These are phyloP conservation scores for Drymodes brunneopygia DNA, from an alignment of 2,113 vertebrate genomes.

Conservation along the genomic window DNA sequence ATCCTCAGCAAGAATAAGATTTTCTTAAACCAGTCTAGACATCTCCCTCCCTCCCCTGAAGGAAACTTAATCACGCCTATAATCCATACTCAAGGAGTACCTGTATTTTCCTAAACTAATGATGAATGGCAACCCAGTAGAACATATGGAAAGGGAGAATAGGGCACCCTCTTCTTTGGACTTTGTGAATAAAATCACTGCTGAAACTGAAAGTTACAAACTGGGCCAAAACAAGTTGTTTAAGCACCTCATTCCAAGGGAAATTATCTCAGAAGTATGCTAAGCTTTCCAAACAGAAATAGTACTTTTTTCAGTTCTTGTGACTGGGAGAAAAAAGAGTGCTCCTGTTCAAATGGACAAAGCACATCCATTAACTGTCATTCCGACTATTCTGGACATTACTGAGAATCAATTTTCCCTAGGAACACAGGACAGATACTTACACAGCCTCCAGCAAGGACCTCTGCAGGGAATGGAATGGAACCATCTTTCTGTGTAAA, in stretches of 20 bases:
- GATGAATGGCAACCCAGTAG: background rate
- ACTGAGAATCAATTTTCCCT: background rate
- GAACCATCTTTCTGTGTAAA: conserved; percentile 85
- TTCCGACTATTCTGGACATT: background rate
- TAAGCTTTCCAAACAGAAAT: background rate
- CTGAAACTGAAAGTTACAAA: background rate
- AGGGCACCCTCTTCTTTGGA: background rate
- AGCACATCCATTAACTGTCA: background rate
- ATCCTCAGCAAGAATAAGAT: background rate
- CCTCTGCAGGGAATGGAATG: conserved; percentile 84
- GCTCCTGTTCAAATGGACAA: background rate
- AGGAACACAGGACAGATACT: conserved; percentile 61
- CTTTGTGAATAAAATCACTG: background rate
- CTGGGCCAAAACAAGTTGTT: background rate
- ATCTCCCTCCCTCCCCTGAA: background rate
- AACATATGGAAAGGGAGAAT: background rate
- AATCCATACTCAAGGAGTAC: background rate
- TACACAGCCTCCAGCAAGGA: conserved; percentile 91
- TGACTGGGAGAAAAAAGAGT: background rate
- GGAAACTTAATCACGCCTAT: background rate
- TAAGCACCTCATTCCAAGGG: background rate
- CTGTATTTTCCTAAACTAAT: background rate
- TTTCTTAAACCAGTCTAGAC: background rate
- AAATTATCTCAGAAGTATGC: background rate
- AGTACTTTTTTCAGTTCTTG: background rate